A percentile compares a stretch with the other conserved stretches of the same genome.
These are phyloP conservation scores for Osmerus mordax DNA, from an alignment of 2,113 vertebrate genomes.

Conservation along the genomic window DNA sequence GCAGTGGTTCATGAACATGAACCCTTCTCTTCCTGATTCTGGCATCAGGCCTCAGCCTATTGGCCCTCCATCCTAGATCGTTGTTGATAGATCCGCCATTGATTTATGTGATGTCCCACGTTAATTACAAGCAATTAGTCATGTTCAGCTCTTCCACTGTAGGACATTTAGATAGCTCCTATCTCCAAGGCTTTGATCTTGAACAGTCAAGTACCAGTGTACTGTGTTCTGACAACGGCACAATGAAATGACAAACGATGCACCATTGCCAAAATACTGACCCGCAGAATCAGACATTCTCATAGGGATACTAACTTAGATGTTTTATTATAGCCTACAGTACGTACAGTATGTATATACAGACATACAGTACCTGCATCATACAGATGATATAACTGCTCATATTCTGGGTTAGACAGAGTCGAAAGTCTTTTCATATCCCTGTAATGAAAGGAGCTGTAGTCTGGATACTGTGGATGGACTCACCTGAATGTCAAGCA, in stretches of 20 bases:
- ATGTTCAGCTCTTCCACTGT: conserved; percentile 10
- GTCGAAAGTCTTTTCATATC: background rate
- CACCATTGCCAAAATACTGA: no score
- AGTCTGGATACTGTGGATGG: background rate
- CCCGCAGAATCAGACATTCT: no score
- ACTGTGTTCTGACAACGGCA: no score
- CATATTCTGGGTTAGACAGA: background rate
- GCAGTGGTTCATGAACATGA: conserved; percentile 36
- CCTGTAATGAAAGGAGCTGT: background rate
- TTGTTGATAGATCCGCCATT: conserved; percentile 15
- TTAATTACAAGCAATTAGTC: conserved; percentile 42
- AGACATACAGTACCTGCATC: no score
- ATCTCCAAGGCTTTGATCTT: background rate
- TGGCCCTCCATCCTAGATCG: conserved; percentile 22
- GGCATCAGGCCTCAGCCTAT: conserved; percentile 13
- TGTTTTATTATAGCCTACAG: background rate
- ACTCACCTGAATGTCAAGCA: conserved; percentile 15
- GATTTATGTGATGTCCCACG: conserved; percentile 36
- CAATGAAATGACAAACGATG: background rate
- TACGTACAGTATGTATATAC: background rate
- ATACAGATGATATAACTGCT: background rate
- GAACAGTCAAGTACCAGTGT: no score
- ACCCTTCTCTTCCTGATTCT: conserved; percentile 14
- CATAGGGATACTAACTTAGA: background rate
- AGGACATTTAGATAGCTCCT: background rate